Conservation (phyloP, 2,797 vertebrate species). For the Pelodytes ibericus region DNA sequence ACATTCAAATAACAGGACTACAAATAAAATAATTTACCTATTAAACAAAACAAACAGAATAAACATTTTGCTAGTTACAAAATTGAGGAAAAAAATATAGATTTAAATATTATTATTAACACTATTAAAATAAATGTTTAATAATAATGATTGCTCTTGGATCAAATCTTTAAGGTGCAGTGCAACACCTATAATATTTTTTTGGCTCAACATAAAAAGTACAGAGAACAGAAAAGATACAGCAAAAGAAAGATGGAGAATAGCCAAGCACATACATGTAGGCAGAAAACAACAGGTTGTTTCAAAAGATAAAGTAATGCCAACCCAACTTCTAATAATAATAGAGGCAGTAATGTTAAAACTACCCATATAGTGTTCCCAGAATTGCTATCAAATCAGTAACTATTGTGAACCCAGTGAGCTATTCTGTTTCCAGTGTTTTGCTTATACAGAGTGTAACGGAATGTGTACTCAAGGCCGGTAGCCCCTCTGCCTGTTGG, state of each 20-base stretch:
- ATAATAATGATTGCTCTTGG: not conserved
- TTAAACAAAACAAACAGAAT: not conserved
- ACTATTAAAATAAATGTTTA: not conserved
- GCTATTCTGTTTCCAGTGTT: too few species aligned
- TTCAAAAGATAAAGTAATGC: slow-evolving; percentile 7
- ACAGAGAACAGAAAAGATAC: slow-evolving; percentile 23
- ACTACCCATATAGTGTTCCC: not conserved
- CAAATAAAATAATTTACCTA: not conserved
- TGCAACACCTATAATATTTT: slow-evolving; percentile 33
- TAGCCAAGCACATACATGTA: slow-evolving; percentile 28
- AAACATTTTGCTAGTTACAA: not conserved
- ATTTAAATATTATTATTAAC: not conserved
- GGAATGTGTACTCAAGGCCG: too few species aligned
- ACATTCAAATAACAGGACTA: not conserved
- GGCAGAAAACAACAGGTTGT: slow-evolving; percentile 7
- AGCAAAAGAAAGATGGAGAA: slow-evolving; percentile 17
- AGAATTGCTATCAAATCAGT: too few species aligned
- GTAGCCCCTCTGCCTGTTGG: too few species aligned
- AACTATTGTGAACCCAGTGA: too few species aligned
- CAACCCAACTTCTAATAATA: not conserved
- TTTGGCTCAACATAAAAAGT: slow-evolving; percentile 28
- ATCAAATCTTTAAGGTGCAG: slow-evolving; percentile 6
- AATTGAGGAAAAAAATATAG: not conserved
- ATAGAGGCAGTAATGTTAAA: not conserved
- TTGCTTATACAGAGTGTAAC: too few species aligned